These are phyloP conservation scores for Seriola rivoliana DNA, from an alignment of 2,113 vertebrate species.

Conservation along the genomic window DNA sequence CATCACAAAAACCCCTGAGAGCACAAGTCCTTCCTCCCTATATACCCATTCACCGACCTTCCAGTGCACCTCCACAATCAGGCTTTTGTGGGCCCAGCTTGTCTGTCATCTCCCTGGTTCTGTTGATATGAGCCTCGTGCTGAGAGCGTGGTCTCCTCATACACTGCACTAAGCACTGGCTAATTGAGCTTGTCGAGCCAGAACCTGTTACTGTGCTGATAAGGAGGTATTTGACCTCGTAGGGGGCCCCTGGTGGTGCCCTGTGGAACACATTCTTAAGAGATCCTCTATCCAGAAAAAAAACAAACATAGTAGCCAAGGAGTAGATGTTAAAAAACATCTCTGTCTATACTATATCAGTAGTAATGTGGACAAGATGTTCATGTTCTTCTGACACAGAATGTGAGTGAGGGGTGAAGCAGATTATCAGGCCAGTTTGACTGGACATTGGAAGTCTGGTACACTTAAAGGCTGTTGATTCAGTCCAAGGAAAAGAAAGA, in stretches of 20 bases:
- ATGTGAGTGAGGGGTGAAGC: constrained; percentile 1
- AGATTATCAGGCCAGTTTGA: constrained; percentile 45
- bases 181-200: constrained; percentile 85
- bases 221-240: constrained; percentile 81
- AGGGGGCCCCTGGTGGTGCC: constrained; percentile 36
- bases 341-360: background rate
- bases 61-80: constrained; percentile 69
- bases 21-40: constrained; percentile 59
- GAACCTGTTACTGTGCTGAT: constrained; percentile 83
- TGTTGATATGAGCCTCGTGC: constrained; percentile 80
- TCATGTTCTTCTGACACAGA: background rate
- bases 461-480: constrained; percentile 56
- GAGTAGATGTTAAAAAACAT: background rate
- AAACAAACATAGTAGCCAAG: background rate
- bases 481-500: constrained; percentile 54
- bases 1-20: constrained; percentile 67
- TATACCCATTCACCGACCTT: constrained; percentile 60
- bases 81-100: constrained; percentile 77
- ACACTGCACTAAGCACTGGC: constrained; percentile 75
- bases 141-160: constrained; percentile 71
- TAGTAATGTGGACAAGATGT: background rate
- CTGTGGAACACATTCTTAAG: constrained; percentile 31
- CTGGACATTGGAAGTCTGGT: constrained; percentile 25
- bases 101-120: constrained; percentile 82
- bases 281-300: constrained; percentile 16